phyloP scores from a whole-genome alignment of 2,888 invertebrate genomes.

The Tetanocera ferruginea region DNA sequence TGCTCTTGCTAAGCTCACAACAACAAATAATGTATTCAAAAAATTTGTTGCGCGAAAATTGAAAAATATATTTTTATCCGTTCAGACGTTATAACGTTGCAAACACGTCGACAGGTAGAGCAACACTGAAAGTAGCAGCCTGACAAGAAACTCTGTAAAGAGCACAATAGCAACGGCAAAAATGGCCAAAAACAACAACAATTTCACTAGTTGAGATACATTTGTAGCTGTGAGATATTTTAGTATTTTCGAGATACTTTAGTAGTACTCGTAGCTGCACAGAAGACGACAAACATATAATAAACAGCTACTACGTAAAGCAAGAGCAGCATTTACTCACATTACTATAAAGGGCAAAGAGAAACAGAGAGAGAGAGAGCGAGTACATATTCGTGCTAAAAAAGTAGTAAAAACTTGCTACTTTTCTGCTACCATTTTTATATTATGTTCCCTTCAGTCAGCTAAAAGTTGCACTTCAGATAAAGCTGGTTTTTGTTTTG shows the following conservation, averaged over 20 bases:
- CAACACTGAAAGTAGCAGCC: slow-evolving; percentile 54
- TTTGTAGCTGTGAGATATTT: neutral
- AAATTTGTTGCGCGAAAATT: slow-evolving; percentile 21
- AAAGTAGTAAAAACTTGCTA: no score
- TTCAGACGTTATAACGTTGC: slow-evolving; percentile 26
- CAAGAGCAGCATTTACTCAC: neutral
- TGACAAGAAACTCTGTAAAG: slow-evolving; percentile 1
- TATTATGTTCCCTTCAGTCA: no score
- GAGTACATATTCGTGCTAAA: no score
- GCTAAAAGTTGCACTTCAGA: neutral
- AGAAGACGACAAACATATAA: no score
- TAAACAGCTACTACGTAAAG: neutral
- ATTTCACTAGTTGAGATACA: neutral
- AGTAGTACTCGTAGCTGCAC: neutral
- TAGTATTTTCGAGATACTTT: no score
- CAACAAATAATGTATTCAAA: neutral
- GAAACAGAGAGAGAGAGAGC: neutral
- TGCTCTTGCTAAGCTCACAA: neutral
- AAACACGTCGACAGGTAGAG: slow-evolving; percentile 62
- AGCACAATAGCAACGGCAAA: slow-evolving; percentile 2
- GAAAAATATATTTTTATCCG: neutral
- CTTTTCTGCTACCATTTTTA: neutral
- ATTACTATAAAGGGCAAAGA: neutral
- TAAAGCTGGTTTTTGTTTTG: neutral
- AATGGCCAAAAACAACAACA: slow-evolving; percentile 15